phyloP scores from a whole-genome alignment of 2,888 invertebrate genomes.

The Stramonita haemastoma region DNA sequence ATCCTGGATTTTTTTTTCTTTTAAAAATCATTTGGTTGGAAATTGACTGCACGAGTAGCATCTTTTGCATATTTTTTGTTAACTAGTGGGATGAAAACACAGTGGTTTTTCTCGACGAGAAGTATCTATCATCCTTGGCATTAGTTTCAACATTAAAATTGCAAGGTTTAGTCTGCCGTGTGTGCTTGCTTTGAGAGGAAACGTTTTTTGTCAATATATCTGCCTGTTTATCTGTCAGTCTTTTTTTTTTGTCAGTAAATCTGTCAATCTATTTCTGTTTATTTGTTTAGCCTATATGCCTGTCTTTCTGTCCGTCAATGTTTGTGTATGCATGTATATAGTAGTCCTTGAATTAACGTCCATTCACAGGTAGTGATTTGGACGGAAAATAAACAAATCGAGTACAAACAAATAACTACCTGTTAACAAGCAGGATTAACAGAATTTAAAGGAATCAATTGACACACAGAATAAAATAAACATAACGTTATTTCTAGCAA shows the following conservation, averaged over 20 bases:
- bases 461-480: too few species aligned
- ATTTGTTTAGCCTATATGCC: too few species aligned
- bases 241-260: too few species aligned
- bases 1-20: background rate
- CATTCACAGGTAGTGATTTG: too few species aligned
- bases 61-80: background rate
- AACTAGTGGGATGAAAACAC: too few species aligned
- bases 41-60: background rate
- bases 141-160: conserved; percentile 9
- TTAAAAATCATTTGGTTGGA: background rate
- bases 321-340: background rate
- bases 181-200: background rate
- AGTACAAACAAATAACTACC: too few species aligned
- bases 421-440: too few species aligned
- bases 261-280: background rate
- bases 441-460: too few species aligned
- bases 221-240: background rate
- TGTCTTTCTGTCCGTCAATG: background rate
- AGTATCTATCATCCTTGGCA: background rate
- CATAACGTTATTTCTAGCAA: too few species aligned
- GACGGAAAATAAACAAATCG: too few species aligned
- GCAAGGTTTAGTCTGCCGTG: background rate
- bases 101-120: background rate
- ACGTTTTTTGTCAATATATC: background rate
- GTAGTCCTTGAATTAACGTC: background rate